Percentiles rank a stretch among this genome's conserved stretches.
phyloP scores from a whole-genome alignment of 2,888 invertebrate species.

The Tortricodes alternella region DNA sequence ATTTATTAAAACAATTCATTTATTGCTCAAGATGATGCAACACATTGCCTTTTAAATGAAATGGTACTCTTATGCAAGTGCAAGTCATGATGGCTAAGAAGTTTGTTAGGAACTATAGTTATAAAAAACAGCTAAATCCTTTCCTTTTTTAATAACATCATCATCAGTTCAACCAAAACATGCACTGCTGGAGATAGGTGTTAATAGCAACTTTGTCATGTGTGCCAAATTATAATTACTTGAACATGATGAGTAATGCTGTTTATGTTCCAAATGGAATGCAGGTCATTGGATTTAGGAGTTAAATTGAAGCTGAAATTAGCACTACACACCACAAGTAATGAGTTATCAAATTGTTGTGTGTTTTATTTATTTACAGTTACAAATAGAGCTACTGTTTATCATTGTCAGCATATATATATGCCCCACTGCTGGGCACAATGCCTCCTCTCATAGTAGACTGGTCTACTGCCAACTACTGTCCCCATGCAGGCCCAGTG shows the following conservation, averaged over 20 bases:
- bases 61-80: neutral
- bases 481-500: too few species aligned
- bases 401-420: too few species aligned
- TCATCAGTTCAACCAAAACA: too few species aligned
- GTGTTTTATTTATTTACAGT: too few species aligned
- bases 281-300: slow-evolving; percentile 8
- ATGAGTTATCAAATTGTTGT: too few species aligned
- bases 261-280: slow-evolving; percentile 20
- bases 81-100: slow-evolving; percentile 8
- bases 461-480: too few species aligned
- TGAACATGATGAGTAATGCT: slow-evolving; percentile 8
- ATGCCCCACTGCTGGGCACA: too few species aligned
- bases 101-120: neutral
- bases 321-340: neutral
- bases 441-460: too few species aligned
- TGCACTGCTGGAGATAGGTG: too few species aligned
- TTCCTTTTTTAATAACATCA: too few species aligned
- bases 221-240: slow-evolving; percentile 18
- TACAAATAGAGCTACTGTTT: too few species aligned
- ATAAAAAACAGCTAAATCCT: neutral
- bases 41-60: slow-evolving; percentile 6
- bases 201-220: too few species aligned
- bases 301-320: slow-evolving; percentile 12
- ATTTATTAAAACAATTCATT: slow-evolving; percentile 16
- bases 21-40: slow-evolving; percentile 23